Evolutionary conservation across 2,113 vertebrate genomes (phyloP), one percentile per base, ranked within the genome.

Genomic region (Paratilapia polleni): DNA sequence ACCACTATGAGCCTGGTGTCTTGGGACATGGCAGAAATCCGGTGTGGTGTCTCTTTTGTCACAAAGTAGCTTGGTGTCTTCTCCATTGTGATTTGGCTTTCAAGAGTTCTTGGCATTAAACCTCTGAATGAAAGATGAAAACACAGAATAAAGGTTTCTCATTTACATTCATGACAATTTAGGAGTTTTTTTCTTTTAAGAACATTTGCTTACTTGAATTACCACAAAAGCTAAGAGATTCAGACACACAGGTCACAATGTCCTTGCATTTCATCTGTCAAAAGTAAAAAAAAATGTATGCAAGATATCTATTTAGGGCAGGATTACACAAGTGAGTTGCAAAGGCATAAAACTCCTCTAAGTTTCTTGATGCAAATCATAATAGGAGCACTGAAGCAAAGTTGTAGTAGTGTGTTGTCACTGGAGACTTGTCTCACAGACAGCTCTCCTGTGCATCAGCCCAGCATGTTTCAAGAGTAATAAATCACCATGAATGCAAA

Each of bases 31-130:
- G 95, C 94, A 78, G 96, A 96, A 92, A 99, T 98, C 0, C 97
- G 90, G 2, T 93, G 95, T 0, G 98, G 97, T 0, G 97, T 97
- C 54, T 98, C 97, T 31, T 96, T 96, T 10, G 97, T 99, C 81
- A 99, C 97, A 0, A 98, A 99, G 90, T 99, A 99, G 93, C 98
- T 98, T 62, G 97, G 98, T 0, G 98, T 99, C 94, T 99, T 99
- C 95, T 99, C 98, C 95, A 99, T 97, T 0, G 98, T 98, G 94
- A 99, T 97, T 95, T 99, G 98, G 83, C 94, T 96, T 84, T 97
- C 97, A 0, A 97, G 94, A 0, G 98, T 98, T 41, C 97, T 95
- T 0, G 98, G 98, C 98, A 99, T 99, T 91, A 98, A 95, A 87
- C 95, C 96, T 95, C 98, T 99, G 94, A 31, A 0, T 87, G 91